phyloP scores from a whole-genome alignment of 2,113 vertebrate species.

The Sminthopsis crassicaudata region DNA sequence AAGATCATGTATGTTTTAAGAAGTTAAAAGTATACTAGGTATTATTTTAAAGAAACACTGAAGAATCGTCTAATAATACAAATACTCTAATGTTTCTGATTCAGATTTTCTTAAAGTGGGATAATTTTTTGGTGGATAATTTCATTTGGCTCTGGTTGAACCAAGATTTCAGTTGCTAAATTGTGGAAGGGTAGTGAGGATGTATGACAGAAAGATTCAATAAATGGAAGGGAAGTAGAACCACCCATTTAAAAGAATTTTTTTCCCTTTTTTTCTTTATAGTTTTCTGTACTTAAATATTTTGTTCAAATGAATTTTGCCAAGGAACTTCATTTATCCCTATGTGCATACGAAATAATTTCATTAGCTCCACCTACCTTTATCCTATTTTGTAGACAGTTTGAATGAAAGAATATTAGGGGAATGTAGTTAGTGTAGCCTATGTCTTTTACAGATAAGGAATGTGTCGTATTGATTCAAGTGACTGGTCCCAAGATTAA shows the following conservation, averaged over 20 bases:
- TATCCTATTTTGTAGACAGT: not conserved
- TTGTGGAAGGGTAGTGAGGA: not conserved
- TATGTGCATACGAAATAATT: not conserved
- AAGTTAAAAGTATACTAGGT: not conserved
- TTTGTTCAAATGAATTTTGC: not conserved
- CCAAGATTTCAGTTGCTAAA: not conserved
- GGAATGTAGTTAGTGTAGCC: not conserved
- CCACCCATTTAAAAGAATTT: not conserved
- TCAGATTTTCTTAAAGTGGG: conserved; percentile 34
- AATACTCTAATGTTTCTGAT: not conserved
- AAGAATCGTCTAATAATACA: not conserved
- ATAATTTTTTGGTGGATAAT: not conserved
- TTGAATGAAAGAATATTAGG: not conserved
- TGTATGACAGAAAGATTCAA: not conserved
- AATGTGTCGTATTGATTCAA: not conserved
- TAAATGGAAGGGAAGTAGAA: not conserved
- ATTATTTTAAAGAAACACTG: not conserved
- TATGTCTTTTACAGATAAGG: not conserved
- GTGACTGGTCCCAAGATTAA: not conserved
- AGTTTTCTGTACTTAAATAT: not conserved
- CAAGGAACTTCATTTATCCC: not conserved
- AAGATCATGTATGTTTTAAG: not conserved
- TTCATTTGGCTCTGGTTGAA: not conserved
- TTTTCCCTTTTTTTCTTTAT: not conserved
- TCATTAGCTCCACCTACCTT: not conserved